Percentiles rank a stretch among this genome's conserved stretches.
Conservation (phyloP, 1,140 invertebrate genomes). For the Drosophila bipectinata region DNA sequence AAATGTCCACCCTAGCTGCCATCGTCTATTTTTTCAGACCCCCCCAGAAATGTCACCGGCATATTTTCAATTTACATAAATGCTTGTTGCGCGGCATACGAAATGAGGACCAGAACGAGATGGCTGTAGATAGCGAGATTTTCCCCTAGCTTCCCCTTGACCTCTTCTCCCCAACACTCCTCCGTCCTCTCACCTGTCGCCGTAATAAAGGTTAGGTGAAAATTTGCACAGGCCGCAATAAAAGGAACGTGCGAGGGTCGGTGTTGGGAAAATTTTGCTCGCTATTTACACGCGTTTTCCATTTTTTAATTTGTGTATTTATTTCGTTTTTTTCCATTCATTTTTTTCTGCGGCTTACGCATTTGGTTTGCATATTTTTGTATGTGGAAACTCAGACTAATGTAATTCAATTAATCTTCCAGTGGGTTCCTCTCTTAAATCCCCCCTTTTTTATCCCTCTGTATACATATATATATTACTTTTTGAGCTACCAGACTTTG, state of each 20-base stretch:
- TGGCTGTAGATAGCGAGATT: slow-evolving; percentile 9
- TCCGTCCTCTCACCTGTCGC: slow-evolving; percentile 50
- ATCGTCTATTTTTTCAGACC: slow-evolving; percentile 16
- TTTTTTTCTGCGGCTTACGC: slow-evolving; percentile 54
- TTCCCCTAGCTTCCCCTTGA: slow-evolving; percentile 4
- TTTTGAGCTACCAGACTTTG: slow-evolving; percentile 3
- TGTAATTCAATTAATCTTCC: slow-evolving; percentile 72
- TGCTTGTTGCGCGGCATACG: slow-evolving; percentile 75
- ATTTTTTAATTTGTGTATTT: slow-evolving; percentile 64
- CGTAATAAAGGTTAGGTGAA: slow-evolving; percentile 48
- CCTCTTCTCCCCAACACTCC: not conserved
- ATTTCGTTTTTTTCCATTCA: slow-evolving; percentile 23
- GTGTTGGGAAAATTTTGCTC: slow-evolving; percentile 15
- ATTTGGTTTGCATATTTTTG: slow-evolving; percentile 71
- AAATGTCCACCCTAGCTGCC: slow-evolving; percentile 58
- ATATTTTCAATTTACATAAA: slow-evolving; percentile 82
- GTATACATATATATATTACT: slow-evolving; percentile 1
- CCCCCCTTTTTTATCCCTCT: not conserved
- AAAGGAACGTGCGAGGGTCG: slow-evolving; percentile 22
- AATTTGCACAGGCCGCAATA: slow-evolving; percentile 57
- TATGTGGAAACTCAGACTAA: slow-evolving; percentile 38
- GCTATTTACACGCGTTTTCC: slow-evolving; percentile 71
- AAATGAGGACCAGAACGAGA: slow-evolving; percentile 55
- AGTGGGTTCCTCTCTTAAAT: slow-evolving; percentile 1
- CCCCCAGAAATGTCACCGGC: slow-evolving; percentile 49